phyloP scores from a whole-genome alignment of 2,888 invertebrate genomes.

The Drosophila suboccidentalis region DNA sequence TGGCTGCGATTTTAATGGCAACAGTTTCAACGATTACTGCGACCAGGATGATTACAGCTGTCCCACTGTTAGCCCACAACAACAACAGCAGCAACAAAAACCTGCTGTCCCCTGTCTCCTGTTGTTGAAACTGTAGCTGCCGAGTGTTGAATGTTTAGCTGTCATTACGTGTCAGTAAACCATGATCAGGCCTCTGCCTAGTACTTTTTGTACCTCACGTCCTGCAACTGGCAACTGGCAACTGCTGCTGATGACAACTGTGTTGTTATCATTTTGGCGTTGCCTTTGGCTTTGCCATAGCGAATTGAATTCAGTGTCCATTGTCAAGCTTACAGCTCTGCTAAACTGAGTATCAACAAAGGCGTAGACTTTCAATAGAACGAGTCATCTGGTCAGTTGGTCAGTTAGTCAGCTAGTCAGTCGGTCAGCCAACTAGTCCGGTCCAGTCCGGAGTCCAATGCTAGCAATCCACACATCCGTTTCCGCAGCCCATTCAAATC shows the following conservation, averaged over 20 bases:
- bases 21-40: constrained; percentile 47
- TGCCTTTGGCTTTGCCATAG: constrained; percentile 17
- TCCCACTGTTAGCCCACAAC: not conserved
- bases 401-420: constrained; percentile 6
- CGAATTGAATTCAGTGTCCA: constrained; percentile 27
- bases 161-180: constrained; percentile 82
- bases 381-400: constrained; percentile 16
- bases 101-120: not conserved
- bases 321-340: constrained; percentile 29
- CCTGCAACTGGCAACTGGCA: constrained; percentile 42
- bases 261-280: constrained; percentile 43
- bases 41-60: constrained; percentile 35
- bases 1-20: constrained; percentile 61
- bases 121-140: constrained; percentile 48
- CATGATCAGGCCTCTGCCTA: constrained; percentile 56
- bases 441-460: constrained; percentile 22
- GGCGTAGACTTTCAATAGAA: constrained; percentile 29
- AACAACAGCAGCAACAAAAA: not conserved
- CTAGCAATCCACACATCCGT: constrained; percentile 70
- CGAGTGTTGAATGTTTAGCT: constrained; percentile 75
- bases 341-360: constrained; percentile 54
- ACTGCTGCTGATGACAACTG: constrained; percentile 50
- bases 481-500: constrained; percentile 61
- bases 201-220: not conserved
- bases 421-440: not conserved